These are phyloP conservation scores for Cyprinodon tularosa DNA, from an alignment of 2,113 vertebrate species.

Conservation along the genomic window DNA sequence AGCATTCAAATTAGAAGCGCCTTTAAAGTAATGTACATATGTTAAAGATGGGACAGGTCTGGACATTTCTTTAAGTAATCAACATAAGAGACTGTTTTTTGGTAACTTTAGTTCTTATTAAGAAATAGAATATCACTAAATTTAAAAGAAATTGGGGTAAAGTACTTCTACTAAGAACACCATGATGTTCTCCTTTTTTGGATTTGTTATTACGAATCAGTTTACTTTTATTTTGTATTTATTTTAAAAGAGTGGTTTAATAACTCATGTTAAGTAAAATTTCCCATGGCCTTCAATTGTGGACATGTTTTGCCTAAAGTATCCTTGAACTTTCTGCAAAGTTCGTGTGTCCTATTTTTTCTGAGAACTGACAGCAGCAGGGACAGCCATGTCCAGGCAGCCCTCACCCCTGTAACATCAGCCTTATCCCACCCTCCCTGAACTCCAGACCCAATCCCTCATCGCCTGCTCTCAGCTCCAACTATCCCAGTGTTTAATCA, in stretches of 20 bases:
- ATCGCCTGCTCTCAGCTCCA: background rate
- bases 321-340: conserved; percentile 8
- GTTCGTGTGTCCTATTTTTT: conserved; percentile 12
- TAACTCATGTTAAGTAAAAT: background rate
- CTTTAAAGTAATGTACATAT: too few species aligned
- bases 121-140: too few species aligned
- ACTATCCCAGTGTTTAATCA: conserved; percentile 24
- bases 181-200: background rate
- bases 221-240: background rate
- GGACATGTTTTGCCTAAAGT: conserved; percentile 4
- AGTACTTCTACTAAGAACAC: background rate
- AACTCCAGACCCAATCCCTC: conserved; percentile 37
- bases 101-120: too few species aligned
- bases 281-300: background rate
- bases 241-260: background rate
- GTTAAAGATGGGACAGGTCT: too few species aligned
- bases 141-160: background rate
- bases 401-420: conserved; percentile 58
- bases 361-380: conserved; percentile 45
- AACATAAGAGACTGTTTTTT: background rate
- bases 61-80: background rate
- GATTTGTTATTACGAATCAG: background rate
- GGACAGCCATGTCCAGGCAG: conserved; percentile 23
- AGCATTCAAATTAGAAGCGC: too few species aligned
- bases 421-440: conserved; percentile 50